phyloP scores from a whole-genome alignment of 2,113 vertebrate genomes.

The Leptodactylus fuscus region DNA sequence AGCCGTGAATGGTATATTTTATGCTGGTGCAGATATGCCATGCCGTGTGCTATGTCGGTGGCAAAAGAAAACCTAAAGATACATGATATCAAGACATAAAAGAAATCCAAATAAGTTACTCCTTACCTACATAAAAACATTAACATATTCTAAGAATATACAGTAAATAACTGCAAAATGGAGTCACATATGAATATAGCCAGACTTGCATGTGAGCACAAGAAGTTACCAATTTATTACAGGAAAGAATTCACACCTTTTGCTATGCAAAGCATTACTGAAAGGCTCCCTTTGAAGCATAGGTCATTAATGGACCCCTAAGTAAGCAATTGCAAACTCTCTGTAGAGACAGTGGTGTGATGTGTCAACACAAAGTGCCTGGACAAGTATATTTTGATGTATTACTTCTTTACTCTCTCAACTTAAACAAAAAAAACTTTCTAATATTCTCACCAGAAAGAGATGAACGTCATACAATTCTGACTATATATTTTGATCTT shows the following conservation, averaged over 20 bases:
- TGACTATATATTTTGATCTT: not conserved
- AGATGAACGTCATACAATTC: not conserved
- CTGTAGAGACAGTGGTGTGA: slow-evolving; percentile 53
- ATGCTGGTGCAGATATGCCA: slow-evolving; percentile 84
- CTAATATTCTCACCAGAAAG: not conserved
- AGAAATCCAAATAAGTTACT: not conserved
- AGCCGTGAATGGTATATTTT: slow-evolving; percentile 78
- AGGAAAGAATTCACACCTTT: slow-evolving; percentile 5
- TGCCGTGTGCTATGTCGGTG: slow-evolving; percentile 80
- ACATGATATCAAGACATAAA: slow-evolving; percentile 44
- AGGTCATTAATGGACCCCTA: slow-evolving; percentile 53
- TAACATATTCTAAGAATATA: no score
- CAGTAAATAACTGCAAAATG: not conserved
- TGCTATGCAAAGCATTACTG: slow-evolving; percentile 43
- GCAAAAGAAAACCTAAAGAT: slow-evolving; percentile 84
- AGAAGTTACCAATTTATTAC: slow-evolving; percentile 33
- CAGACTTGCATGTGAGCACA: not conserved
- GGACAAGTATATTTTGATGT: slow-evolving; percentile 37
- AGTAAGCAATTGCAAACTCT: slow-evolving; percentile 48
- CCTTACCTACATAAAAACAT: not conserved
- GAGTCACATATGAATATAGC: not conserved
- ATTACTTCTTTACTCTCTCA: not conserved
- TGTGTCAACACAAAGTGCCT: slow-evolving; percentile 51
- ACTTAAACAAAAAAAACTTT: not conserved
- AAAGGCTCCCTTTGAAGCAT: slow-evolving; percentile 32